Percentiles rank a stretch among this genome's conserved stretches.
Evolutionary conservation across 2,113 vertebrate genomes (phyloP).

Genomic region (Microcebus tavaratra): DNA sequence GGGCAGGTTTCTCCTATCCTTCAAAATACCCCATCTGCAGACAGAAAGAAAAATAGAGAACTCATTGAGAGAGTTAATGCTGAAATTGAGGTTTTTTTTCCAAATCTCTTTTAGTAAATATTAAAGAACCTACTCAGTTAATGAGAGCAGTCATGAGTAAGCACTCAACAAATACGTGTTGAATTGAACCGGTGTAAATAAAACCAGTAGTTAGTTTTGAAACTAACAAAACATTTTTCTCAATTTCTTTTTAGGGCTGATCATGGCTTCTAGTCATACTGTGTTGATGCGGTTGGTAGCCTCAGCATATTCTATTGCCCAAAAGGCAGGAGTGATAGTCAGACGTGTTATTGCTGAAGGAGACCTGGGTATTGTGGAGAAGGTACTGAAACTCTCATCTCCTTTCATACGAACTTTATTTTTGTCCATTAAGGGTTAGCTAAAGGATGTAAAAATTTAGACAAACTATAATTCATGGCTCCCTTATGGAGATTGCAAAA

Average conservation of each 20-base stretch:
- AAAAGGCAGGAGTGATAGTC: conserved; percentile 92
- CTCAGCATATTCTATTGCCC: conserved; percentile 90
- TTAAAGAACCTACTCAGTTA: background rate
- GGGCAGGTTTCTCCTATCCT: background rate
- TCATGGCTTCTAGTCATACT: conserved; percentile 89
- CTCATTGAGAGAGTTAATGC: background rate
- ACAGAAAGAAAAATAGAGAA: background rate
- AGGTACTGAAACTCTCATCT: conserved; percentile 85
- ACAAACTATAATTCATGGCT: background rate
- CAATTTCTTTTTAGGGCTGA: conserved; percentile 61
- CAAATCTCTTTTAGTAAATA: background rate
- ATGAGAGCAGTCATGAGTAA: background rate
- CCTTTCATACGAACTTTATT: background rate
- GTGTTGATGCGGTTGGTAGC: conserved; percentile 94
- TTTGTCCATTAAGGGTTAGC: background rate
- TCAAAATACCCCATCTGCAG: background rate
- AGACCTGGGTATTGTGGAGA: conserved; percentile 94
- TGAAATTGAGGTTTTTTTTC: background rate
- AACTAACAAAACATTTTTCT: background rate
- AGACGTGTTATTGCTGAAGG: conserved; percentile 92
- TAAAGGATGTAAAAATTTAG: background rate
- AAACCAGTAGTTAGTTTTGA: background rate
- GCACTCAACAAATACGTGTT: background rate
- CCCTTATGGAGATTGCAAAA: background rate
- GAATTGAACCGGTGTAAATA: background rate